Evolutionary conservation across 2,888 invertebrate species (phyloP), one percentile per base, ranked within the genome.

Genomic region (Epinotia demarniana): DNA sequence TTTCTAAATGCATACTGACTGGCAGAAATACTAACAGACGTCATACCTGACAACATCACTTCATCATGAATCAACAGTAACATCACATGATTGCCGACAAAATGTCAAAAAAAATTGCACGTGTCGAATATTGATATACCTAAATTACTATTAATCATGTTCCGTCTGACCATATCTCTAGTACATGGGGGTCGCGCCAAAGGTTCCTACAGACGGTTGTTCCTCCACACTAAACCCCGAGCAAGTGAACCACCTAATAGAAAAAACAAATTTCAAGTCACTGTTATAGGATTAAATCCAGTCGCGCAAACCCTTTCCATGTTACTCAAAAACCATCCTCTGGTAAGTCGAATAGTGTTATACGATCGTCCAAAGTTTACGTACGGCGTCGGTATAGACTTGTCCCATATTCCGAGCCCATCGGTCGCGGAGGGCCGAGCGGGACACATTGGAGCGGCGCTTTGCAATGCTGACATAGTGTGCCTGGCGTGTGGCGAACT

Each of bases 331-430:
- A 55, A 69, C 11, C 74, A 74, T 46, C 57, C 69, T 8, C 63
- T 69, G 18, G 67, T 74, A 11, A 49, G 57, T 13, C 27, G 58
- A 3, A 69, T 74, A 27, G 62, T 58, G 49, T 16, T 74, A 11
- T 74, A 69, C 16, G 74, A 74, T 62, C 62, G 57, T 9, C 57
- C 69, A 33, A 74, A 74, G 58, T 57, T 12, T 2, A 63, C 69
- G 4, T 49, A 57, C 46, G 74, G 74, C 13, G n/a, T 74, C 5
- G 74, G 74, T 39, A 9, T 74, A 27, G 74, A 74, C 62, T 33
- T 74, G 19, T 74, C 74, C 4, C 74, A 74, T 33, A 74, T 74
- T 57, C 74, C 74, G 9, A 74, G 74, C 46, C 9, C n/a, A 2
- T 18, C 63, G 33, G 16, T 33, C 57, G 74, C 68, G 27, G 69